These are phyloP conservation scores for Hepsetus odoe DNA, from an alignment of 2,113 vertebrate genomes.

Conservation along the genomic window DNA sequence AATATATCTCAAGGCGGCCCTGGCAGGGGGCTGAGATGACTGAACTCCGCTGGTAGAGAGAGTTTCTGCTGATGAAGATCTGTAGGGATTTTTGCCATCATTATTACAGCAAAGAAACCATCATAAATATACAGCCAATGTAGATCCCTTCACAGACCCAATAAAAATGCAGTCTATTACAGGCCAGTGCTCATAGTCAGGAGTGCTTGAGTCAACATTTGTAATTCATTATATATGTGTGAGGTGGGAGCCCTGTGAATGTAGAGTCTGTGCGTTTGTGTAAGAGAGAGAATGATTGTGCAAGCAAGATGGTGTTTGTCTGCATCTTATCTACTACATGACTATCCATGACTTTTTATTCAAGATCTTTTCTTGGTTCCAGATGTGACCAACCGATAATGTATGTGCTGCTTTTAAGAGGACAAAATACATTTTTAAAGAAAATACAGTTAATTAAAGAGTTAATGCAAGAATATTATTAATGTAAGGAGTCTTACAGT, in stretches of 20 bases:
- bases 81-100: constrained; percentile 23
- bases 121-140: constrained; percentile 29
- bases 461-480: too few relatives aligned
- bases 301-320: neutral
- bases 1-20: neutral
- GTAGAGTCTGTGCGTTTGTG: neutral
- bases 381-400: too few relatives aligned
- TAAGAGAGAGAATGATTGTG: neutral
- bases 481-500: too few relatives aligned
- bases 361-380: neutral
- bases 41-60: neutral
- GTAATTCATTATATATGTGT: constrained; percentile 32
- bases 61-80: constrained; percentile 36
- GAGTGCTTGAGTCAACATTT: constrained; percentile 47
- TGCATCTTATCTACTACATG: constrained; percentile 4
- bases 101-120: constrained; percentile 28
- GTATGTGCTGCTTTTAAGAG: too few relatives aligned
- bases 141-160: constrained; percentile 1
- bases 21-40: neutral
- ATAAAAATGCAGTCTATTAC: constrained; percentile 22
- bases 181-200: neutral
- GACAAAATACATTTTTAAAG: too few relatives aligned
- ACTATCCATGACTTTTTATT: neutral
- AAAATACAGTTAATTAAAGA: too few relatives aligned
- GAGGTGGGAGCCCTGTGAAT: neutral